Base-by-base conservation (phyloP, 2,888 invertebrate species). In the Emmelina monodactyla region DNA sequence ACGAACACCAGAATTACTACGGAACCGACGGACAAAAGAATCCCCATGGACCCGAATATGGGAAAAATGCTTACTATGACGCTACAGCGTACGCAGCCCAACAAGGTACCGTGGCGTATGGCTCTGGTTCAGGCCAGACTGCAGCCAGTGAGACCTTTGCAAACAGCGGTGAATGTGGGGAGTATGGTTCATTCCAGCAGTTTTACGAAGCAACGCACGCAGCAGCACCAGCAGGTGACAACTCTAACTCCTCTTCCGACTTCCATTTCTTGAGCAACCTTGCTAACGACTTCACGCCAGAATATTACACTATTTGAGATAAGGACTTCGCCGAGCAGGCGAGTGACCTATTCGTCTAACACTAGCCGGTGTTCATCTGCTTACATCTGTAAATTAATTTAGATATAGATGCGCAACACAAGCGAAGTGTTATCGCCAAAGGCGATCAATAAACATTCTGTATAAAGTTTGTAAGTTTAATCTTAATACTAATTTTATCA, bases 211-310 rank as follows among this genome's bases (percentile, higher is more conserved):
- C 80, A 38, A 80, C 69, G 38, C 79, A 82, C 54, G 72, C 79
- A 37, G 61, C 82, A 3, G 54, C 82, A 3, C 73, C 79, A 22
- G 55, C 84, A 14, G 86, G 89, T 32, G 92, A 92, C 53, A 92
- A 92, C 70, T 92, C 91, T 51, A 93, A 92, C 64, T 92, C 91
- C 62, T 93, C 93, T n/a, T 92, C 94, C 16, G 94, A 94, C 70
- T 94, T 94, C 72, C 94, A 94, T 69, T 95, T 95, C 66, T 83
- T 95, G 43, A 92, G 93, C 72, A 94, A 92, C 65, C 82, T 94
- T 58, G 92, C 94, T 44, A 94, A 93, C 65, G 94, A 94, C 65
- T 94, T 94, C 65, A 92, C 91, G 13, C 94, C 94, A 6, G 94
- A 95, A 68, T 94, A 94, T 67, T 94, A 94, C 67, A 81, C 80